These are phyloP conservation scores for Pandemis cinnamomeana DNA, from an alignment of 2,888 invertebrate species.

Conservation along the genomic window DNA sequence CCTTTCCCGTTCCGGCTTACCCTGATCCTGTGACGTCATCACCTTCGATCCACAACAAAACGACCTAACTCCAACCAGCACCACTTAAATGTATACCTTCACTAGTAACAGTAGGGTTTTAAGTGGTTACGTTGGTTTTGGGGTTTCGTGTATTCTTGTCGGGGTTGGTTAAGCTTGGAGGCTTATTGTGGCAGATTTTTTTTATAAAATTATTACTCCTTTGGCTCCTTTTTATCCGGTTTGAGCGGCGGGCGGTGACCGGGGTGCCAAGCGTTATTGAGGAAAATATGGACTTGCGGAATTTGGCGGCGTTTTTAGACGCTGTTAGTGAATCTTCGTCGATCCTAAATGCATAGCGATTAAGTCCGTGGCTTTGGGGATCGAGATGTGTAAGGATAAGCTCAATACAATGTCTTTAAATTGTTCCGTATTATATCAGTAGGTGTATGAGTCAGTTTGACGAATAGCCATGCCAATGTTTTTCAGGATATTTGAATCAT, in stretches of 20 bases:
- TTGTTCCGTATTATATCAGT: too few species aligned
- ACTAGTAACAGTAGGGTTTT: neutral
- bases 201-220: slow-evolving; percentile 43
- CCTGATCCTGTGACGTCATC: slow-evolving; percentile 41
- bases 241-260: slow-evolving; percentile 14
- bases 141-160: neutral
- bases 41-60: neutral
- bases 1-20: slow-evolving; percentile 32
- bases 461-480: too few species aligned
- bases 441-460: too few species aligned
- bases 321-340: neutral
- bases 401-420: too few species aligned
- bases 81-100: neutral
- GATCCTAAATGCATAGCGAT: neutral
- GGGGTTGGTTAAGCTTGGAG: neutral
- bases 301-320: neutral
- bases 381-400: too few species aligned
- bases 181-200: slow-evolving; percentile 44
- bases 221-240: slow-evolving; percentile 43
- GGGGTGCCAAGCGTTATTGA: slow-evolving; percentile 36
- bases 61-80: neutral
- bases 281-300: slow-evolving; percentile 18
- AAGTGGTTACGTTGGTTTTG: neutral
- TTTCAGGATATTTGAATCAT: too few species aligned
- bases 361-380: too few species aligned